Percentiles rank a stretch among this genome's conserved stretches.
Evolutionary conservation across 2,113 vertebrate species (phyloP).

Genomic region (Lucifuga dentata): DNA sequence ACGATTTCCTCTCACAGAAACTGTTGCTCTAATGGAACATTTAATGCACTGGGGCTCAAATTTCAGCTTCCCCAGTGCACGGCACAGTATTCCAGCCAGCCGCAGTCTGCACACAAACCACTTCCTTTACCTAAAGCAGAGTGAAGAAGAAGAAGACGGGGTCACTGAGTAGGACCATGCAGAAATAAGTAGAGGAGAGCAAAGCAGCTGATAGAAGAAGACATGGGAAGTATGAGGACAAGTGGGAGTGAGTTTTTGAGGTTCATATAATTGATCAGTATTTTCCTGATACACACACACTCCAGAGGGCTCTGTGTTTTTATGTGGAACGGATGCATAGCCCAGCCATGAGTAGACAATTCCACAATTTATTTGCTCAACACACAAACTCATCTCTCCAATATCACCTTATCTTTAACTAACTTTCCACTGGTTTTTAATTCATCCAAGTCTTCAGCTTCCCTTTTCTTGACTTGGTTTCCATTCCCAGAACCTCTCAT

Average conservation of each 20-base stretch:
- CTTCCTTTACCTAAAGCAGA: conserved; percentile 73
- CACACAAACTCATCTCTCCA: conserved; percentile 25
- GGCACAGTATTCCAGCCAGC: conserved; percentile 70
- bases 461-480: conserved; percentile 10
- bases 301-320: conserved; percentile 8
- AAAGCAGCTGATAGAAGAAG: conserved; percentile 21
- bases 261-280: conserved; percentile 1
- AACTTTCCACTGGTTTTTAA: conserved; percentile 60
- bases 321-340: conserved; percentile 36
- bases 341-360: conserved; percentile 36
- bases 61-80: conserved; percentile 74
- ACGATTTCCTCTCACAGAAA: conserved; percentile 77
- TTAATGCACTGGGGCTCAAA: conserved; percentile 77
- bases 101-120: conserved; percentile 80
- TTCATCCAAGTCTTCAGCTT: conserved; percentile 29
- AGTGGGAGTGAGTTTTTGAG: conserved; percentile 1
- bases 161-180: neutral
- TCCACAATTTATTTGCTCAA: conserved; percentile 42
- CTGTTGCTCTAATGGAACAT: conserved; percentile 83
- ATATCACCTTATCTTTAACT: conserved; percentile 22
- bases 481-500: conserved; percentile 37
- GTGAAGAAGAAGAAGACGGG: conserved; percentile 41
- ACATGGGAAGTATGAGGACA: conserved; percentile 6
- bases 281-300: neutral
- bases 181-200: conserved; percentile 3